Evolutionary conservation across 2,888 invertebrate genomes (phyloP), one percentile per base, ranked within the genome.

Genomic region (Acanthopleura granulata): DNA sequence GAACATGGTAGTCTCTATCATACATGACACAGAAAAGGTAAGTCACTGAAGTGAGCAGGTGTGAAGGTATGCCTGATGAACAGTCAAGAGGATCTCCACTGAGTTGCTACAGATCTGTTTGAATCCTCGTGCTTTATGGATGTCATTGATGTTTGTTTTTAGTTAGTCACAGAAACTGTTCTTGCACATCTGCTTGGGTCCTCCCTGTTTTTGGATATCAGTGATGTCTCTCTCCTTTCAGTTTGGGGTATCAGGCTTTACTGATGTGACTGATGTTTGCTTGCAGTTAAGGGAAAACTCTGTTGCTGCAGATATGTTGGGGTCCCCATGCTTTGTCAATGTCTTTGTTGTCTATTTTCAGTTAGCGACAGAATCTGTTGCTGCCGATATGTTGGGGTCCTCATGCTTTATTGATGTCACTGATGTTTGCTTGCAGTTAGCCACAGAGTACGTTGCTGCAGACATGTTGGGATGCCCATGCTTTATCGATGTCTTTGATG

Each of bases 321-420:
- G 95, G 0, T 93, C 94, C 88, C 91, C 92, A 69, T 93, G 97
- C 0, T 95, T 94, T 92, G 95, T 96, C 4, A 94, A 9, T 40
- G 9, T 40, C 40, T 40, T 6, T 57, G 3, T 57, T 57, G 57
- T 57, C 22, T 57, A 6, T 18, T 57, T 57, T 57, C 18, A 57
- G 57, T n/a, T 1, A n/a, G 4, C 57, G 6, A 66, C 29, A 27
- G 66, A 93, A 57, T 88, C 91, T 6, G 89, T 94, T 0, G 94
- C 95, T 0, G 87, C 91, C 12, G 92, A 94, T 62, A 89, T 95
- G 57, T 89, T 98, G 16, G 95, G 95, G 0, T 93, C 94, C 88
- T 91, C 92, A 69, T 93, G 97, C 0, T 95, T 94, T 92, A 95
- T 96, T 3, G 94, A 40, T 40, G 40, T 40, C 40, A 6, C 1